Percentiles rank a stretch among this genome's conserved stretches.
phyloP scores from a whole-genome alignment of 2,113 vertebrate genomes.

The Perccottus glenii region DNA sequence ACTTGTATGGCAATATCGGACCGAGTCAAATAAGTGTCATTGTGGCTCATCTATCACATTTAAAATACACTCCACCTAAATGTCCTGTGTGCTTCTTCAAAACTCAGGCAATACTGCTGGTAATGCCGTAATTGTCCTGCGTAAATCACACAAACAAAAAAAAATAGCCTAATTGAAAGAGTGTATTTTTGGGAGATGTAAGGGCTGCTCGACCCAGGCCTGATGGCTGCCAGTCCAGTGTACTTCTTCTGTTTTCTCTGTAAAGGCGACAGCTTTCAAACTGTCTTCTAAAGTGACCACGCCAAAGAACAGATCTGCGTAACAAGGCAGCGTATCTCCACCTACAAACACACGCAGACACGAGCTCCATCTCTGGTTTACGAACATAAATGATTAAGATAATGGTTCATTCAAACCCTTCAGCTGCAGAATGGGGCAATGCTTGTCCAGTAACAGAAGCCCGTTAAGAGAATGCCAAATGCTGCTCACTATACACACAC shows the following conservation, averaged over 20 bases:
- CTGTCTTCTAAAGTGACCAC: conserved; percentile 60
- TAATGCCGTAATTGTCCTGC: no score
- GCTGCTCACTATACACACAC: conserved; percentile 60
- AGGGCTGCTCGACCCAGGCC: conserved; percentile 49
- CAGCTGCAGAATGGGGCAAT: conserved; percentile 1
- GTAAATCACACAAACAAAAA: no score
- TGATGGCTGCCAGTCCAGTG: conserved; percentile 39
- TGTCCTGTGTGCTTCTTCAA: background rate
- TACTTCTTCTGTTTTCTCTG: conserved; percentile 38
- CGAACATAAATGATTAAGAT: conserved; percentile 30
- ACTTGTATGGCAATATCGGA: no score
- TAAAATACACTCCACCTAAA: no score
- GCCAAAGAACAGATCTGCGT: conserved; percentile 75
- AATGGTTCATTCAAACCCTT: conserved; percentile 18
- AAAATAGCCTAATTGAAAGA: background rate
- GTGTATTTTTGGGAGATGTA: background rate
- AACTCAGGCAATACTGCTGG: background rate
- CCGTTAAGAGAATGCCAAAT: conserved; percentile 54
- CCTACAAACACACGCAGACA: conserved; percentile 27
- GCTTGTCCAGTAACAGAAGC: conserved; percentile 7
- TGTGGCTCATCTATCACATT: no score
- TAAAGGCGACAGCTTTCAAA: conserved; percentile 28
- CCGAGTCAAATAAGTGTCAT: no score
- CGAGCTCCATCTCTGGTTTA: conserved; percentile 26
- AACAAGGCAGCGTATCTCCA: conserved; percentile 52